Base-by-base conservation (phyloP, 2,113 vertebrate genomes). In the Mus spicilegus region DNA sequence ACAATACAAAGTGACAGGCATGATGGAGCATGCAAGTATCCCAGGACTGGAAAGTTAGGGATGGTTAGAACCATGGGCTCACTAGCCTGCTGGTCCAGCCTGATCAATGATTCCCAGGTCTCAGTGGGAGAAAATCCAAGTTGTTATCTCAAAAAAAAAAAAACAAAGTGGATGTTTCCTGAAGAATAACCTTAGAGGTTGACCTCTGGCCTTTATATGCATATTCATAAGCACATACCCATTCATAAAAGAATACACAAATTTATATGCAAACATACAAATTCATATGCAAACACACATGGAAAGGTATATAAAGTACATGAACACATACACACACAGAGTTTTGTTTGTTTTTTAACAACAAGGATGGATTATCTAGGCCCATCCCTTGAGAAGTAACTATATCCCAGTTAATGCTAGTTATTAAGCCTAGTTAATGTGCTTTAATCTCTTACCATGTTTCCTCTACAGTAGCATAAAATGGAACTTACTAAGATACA, bases 351-450 rank as follows among this genome's bases (percentile, higher is more conserved):
- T 56, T 22, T 17, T 84, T 85, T 46, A 11, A 65, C 63, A n/a
- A 12, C 26, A 49, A 49, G 49, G 49, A 49, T 49, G 49, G 49
- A 39, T 61, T 93, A 46, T 54, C 39, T 91, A 88, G 69, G 49
- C 12, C 33, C 39, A 80, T 85, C 12, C 12, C 58, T 76, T 77
- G 51, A 93, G 65, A 87, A 94, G 42, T 87, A 89, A 89, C 9
- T 4, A 0, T 87, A 26, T 94, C 87, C 76, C 67, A 4, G 93
- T 90, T 19, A 28, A 93, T 96, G 39, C 70, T 93, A 72, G 75
- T 42, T 42, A 36, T 54, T 88, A 95, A 95, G 24, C 58, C 54
- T 54, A 82, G 36, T 51, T 90, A 90, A 95, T 70, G 12, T 36
- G 11, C 58, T 96, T 67, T 86, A 46, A 69, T 13, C 63, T 69